These are phyloP conservation scores for Zosterops lateralis DNA, from an alignment of 2,113 vertebrate genomes.

Conservation along the genomic window DNA sequence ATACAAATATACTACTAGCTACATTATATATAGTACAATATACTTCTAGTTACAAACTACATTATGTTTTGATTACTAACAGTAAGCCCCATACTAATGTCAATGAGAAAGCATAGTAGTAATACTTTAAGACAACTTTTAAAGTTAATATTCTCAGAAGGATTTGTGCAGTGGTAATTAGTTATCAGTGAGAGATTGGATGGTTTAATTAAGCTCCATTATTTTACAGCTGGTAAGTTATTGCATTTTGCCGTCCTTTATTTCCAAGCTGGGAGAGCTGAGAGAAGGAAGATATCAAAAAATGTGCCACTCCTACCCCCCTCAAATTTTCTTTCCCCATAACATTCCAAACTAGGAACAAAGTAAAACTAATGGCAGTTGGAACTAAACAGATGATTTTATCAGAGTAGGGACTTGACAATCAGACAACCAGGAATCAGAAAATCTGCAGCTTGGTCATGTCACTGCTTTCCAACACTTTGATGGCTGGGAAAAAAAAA, in stretches of 20 bases:
- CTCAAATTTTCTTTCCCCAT: background rate
- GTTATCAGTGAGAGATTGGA: background rate
- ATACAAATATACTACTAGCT: background rate
- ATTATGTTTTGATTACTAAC: background rate
- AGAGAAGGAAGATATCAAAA: background rate
- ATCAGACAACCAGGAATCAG: background rate
- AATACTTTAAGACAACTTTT: background rate
- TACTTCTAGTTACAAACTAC: background rate
- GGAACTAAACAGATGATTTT: background rate
- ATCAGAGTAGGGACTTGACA: background rate
- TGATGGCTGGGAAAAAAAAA: background rate
- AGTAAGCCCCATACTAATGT: background rate
- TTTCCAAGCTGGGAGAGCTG: background rate
- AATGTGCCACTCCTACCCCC: accelerated
- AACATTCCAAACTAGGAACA: background rate
- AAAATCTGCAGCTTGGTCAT: background rate
- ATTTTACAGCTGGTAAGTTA: background rate
- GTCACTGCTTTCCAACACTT: background rate
- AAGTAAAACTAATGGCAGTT: background rate
- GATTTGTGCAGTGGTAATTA: background rate
- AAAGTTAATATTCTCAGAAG: background rate
- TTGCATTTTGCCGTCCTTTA: background rate
- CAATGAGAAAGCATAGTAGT: background rate
- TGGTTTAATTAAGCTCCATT: background rate
- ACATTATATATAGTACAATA: background rate